Evolutionary conservation across 1,140 invertebrate genomes (phyloP).

Genomic region (Caenorhabditis latens): DNA sequence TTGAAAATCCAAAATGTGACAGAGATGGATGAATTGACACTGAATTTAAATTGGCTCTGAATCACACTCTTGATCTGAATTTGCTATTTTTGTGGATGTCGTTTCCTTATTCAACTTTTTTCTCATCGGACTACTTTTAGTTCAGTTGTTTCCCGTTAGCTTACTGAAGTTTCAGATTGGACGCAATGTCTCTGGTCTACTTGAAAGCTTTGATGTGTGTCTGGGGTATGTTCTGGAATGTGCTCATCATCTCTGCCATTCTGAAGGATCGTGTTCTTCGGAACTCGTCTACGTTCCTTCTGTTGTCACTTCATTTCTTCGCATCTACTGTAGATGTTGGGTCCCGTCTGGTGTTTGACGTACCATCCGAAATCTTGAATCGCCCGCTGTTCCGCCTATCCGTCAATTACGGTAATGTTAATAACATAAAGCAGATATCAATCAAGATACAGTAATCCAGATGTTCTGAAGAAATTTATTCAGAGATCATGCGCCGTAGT

Average conservation of each 20-base stretch:
- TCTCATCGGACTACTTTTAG: not conserved
- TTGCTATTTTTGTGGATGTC: not conserved
- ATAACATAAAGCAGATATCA: no score
- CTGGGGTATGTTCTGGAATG: constrained; percentile 38
- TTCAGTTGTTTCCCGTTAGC: not conserved
- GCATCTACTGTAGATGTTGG: constrained; percentile 31
- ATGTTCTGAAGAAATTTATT: no score
- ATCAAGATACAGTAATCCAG: no score
- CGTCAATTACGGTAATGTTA: not conserved
- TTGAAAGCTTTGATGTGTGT: constrained; percentile 40
- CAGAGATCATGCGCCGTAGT: no score
- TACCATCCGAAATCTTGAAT: constrained; percentile 18
- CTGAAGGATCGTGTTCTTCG: constrained; percentile 13
- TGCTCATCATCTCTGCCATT: constrained; percentile 8
- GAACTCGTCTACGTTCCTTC: constrained; percentile 6
- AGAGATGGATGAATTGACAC: not conserved
- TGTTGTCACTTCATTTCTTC: not conserved
- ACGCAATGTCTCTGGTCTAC: constrained; percentile 6
- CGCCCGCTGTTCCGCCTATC: constrained; percentile 13
- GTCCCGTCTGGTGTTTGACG: constrained; percentile 7
- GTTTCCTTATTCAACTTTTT: not conserved
- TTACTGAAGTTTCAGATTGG: not conserved
- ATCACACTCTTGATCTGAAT: not conserved
- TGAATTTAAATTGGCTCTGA: not conserved
- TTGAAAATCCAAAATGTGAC: no score